phyloP scores from a whole-genome alignment of 2,113 vertebrate species.

The Erpornis zantholeuca region DNA sequence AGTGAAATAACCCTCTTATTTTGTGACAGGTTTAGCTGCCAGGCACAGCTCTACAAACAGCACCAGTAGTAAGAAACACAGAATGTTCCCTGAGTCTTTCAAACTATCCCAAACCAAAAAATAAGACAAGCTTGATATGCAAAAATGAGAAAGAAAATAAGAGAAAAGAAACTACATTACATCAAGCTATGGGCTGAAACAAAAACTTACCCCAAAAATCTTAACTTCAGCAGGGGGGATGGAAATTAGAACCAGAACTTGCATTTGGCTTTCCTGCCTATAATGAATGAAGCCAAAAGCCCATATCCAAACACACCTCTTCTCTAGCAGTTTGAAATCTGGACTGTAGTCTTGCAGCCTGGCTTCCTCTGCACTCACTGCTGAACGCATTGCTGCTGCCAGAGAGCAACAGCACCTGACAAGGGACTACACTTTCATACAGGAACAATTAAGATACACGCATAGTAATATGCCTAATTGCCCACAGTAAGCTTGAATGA shows the following conservation, averaged over 20 bases:
- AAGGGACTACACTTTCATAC: not conserved
- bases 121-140: not conserved
- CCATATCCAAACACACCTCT: conserved; percentile 3
- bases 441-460: not conserved
- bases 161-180: not conserved
- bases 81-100: not conserved
- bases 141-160: not conserved
- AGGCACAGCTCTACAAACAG: not conserved
- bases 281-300: not conserved
- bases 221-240: not conserved
- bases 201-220: not conserved
- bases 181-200: not conserved
- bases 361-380: not conserved
- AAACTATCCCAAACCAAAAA: not conserved
- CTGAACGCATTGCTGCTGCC: not conserved
- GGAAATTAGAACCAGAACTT: conserved; percentile 42
- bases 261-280: not conserved
- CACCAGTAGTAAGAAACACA: not conserved
- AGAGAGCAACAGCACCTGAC: not conserved
- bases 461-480: not conserved
- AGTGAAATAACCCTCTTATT: not conserved
- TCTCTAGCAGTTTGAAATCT: not conserved
- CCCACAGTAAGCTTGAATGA: not conserved
- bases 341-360: not conserved
- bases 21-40: not conserved